Conservation (phyloP, 2,888 invertebrate species). For the Xylota sylvarum region DNA sequence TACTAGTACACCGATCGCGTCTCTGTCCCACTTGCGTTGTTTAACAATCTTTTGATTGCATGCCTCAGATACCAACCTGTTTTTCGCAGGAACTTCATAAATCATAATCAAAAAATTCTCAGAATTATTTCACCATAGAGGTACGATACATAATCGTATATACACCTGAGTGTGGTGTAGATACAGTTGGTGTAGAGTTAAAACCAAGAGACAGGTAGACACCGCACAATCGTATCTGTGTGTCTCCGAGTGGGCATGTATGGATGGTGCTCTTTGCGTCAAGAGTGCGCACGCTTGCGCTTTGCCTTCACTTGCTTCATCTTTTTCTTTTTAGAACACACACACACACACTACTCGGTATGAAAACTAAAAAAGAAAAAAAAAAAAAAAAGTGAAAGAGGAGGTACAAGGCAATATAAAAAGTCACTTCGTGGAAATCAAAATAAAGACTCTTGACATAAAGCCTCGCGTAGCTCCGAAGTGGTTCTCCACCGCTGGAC, state of each 20-base stretch:
- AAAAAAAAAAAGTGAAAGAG: slow-evolving; percentile 42
- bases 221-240: slow-evolving; percentile 16
- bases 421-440: slow-evolving; percentile 71
- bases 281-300: slow-evolving; percentile 65
- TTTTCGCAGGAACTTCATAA: slow-evolving; percentile 76
- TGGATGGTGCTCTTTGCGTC: not conserved
- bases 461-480: slow-evolving; percentile 66
- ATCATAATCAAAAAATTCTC: slow-evolving; percentile 76
- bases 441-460: slow-evolving; percentile 71
- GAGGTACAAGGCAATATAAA: slow-evolving; percentile 45
- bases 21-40: slow-evolving; percentile 6
- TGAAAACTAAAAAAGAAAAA: slow-evolving; percentile 13
- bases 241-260: not conserved
- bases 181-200: slow-evolving; percentile 60
- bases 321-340: slow-evolving; percentile 29
- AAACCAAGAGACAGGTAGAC: slow-evolving; percentile 61
- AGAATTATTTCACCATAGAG: slow-evolving; percentile 66
- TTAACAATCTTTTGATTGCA: slow-evolving; percentile 56
- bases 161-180: slow-evolving; percentile 59
- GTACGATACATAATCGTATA: not conserved
- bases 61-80: slow-evolving; percentile 67
- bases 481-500: slow-evolving; percentile 20
- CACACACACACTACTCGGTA: not conserved
- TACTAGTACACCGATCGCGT: not conserved
- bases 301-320: slow-evolving; percentile 17